Evolutionary conservation across 2,113 vertebrate species (phyloP), one percentile per base, ranked within the genome.

Genomic region (Pterophyllum scalare): DNA sequence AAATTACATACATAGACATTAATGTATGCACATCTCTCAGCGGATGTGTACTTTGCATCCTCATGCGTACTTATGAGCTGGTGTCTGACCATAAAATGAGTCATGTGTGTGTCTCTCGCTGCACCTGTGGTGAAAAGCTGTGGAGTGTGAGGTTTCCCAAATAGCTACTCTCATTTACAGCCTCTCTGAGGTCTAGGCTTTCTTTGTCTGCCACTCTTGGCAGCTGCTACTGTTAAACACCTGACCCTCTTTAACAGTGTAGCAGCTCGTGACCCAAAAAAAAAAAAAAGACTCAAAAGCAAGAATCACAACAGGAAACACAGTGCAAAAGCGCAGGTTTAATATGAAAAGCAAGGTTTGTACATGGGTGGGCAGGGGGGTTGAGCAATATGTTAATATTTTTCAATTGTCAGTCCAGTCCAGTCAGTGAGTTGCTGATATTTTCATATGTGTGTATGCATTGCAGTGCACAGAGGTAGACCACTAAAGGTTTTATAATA

Each of bases 201-300:
- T 88, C 88, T 92, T 89, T 92, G 88, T 89, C 91, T 89, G 90
- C 80, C 86, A 90, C 82, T 88, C 88, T 88, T 91, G 88, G 90
- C 87, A 92, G 88, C 82, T 84, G 82, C 77, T 75, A 64, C 77
- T 59, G 77, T 61, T 78, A 88, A 85, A 80, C 88, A 88, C 80
- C 86, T 91, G 93, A 93, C 87, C 86, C 75, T 78, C 79, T 92
- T 85, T 77, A 67, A 43, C 57, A 87, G 60, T 72, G 67, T 15
- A 72, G 67, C 19, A 54, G 46, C 67, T 72, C 67, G n/a, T 72
- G 46, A 54, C 67, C 67, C 67, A 72, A 72, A 72, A 58, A 72
- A 72, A 72, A 58, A 72, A 54, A 54, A 31, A 28, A 52, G 46
- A 72, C 26, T 72, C 67, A 54, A 72, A 72, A 54, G 26, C 46